phyloP scores from a whole-genome alignment of 2,113 vertebrate species.

The Aptenodytes patagonicus region DNA sequence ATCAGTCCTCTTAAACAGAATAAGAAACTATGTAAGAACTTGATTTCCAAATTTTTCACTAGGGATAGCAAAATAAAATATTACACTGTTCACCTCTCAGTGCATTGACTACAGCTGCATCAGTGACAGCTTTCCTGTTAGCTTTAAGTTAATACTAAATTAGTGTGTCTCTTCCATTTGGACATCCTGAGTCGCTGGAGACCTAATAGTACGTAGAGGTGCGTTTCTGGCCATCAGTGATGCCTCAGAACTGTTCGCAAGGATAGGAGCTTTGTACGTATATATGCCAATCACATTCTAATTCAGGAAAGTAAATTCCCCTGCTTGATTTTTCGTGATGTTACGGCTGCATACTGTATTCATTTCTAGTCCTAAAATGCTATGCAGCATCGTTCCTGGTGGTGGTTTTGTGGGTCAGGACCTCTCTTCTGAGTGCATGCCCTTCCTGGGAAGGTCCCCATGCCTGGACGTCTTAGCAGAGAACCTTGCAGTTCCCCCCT shows the following conservation, averaged over 20 bases:
- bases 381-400: neutral
- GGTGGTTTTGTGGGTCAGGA: neutral
- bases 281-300: neutral
- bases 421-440: fast-evolving
- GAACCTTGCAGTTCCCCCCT: neutral
- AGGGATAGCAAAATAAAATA: neutral
- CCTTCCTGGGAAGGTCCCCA: neutral
- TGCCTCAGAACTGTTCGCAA: neutral
- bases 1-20: neutral
- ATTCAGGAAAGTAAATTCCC: neutral
- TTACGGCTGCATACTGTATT: neutral
- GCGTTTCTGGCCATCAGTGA: neutral
- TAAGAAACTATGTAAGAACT: neutral
- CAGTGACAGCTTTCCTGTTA: neutral
- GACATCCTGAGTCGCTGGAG: neutral
- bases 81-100: neutral
- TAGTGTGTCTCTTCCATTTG: neutral
- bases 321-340: neutral
- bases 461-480: neutral
- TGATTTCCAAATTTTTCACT: neutral
- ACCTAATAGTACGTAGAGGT: fast-evolving
- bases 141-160: neutral
- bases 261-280: neutral
- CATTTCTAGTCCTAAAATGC: neutral
- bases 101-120: neutral